Conservation (phyloP, 2,113 vertebrate species). For the Phasianus colchicus region DNA sequence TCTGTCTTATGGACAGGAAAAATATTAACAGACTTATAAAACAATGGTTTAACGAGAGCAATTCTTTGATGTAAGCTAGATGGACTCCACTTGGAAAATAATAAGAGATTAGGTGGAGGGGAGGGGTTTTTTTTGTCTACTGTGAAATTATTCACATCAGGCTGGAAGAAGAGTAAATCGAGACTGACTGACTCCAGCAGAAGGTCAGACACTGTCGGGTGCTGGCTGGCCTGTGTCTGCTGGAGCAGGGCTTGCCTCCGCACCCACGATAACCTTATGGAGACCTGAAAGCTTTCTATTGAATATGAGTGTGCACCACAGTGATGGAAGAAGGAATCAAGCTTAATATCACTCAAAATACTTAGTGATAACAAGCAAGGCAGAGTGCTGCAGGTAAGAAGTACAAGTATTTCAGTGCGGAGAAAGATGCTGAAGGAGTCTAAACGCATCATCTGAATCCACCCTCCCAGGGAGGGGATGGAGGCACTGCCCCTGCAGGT, state of each 20-base stretch:
- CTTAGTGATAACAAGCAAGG: neutral
- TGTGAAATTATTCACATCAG: constrained; percentile 48
- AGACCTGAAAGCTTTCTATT: neutral
- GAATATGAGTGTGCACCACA: neutral
- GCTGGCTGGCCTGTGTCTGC: neutral
- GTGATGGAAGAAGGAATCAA: neutral
- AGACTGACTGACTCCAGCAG: constrained; percentile 59
- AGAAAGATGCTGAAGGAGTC: neutral
- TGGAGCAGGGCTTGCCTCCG: neutral
- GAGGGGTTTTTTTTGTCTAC: constrained; percentile 10
- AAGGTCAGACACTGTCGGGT: constrained; percentile 16
- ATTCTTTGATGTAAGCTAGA: constrained; percentile 65
- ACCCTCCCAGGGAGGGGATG: too few relatives aligned
- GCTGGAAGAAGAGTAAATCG: constrained; percentile 54
- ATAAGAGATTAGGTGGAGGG: constrained; percentile 24
- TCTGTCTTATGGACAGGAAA: constrained; percentile 61
- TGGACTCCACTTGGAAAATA: constrained; percentile 51
- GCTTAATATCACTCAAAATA: neutral
- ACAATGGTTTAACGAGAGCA: constrained; percentile 53
- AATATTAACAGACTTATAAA: constrained; percentile 56
- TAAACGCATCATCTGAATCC: neutral
- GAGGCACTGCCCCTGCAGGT: too few relatives aligned
- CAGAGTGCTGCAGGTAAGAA: neutral
- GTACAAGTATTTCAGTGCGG: neutral
- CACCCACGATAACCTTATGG: neutral